Evolutionary conservation across 2,797 vertebrate genomes (phyloP), one percentile per base, ranked within the genome.

Genomic region (Craterocephalus amniculus): DNA sequence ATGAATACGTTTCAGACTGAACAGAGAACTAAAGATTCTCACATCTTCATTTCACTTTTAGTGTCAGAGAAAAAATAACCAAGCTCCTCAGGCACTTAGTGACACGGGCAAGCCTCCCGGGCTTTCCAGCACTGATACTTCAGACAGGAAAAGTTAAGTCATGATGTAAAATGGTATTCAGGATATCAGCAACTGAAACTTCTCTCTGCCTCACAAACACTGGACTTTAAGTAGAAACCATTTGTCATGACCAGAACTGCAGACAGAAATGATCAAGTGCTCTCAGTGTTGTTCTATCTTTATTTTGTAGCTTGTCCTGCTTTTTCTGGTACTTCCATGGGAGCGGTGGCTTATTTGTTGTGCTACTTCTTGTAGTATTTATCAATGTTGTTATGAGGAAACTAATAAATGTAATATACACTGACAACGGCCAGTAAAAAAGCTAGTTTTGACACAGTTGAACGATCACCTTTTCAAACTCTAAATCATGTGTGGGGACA

Each of bases 41-140:
- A 60, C 22, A 13, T 67, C 29, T 55, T 49, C 32, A 58, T 76
- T 78, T 68, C 4, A 48, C 12, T 58, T 75, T 58, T 59, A 63
- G 62, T 31, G 59, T 38, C 43, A 14, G 51, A n/a, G 60, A 65
- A 73, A 52, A 34, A 18, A 40, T 63, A 70, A 29, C 31, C 49
- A 29, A 27, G 31, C 45, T 65, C 72, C 64, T 70, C 63, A 0
- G 73, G 62, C 2, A 1, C 52, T 70, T 10, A 0, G 27, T 63
- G 61, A 67, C 66, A 74, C 2, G 16, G 1, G 29, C 52, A 81
- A 85, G 61, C 60, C 81, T 78, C 80, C 29, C 0, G 4, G 36
- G 59, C 36, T 70, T 64, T 60, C 22, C 49, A 34, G 9, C 2
- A 35, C 61, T 52, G 56, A 60, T 20, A 54, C 69, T 31, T 57